phyloP scores from a whole-genome alignment of 2,113 vertebrate species.

The Lagenorhynchus albirostris region DNA sequence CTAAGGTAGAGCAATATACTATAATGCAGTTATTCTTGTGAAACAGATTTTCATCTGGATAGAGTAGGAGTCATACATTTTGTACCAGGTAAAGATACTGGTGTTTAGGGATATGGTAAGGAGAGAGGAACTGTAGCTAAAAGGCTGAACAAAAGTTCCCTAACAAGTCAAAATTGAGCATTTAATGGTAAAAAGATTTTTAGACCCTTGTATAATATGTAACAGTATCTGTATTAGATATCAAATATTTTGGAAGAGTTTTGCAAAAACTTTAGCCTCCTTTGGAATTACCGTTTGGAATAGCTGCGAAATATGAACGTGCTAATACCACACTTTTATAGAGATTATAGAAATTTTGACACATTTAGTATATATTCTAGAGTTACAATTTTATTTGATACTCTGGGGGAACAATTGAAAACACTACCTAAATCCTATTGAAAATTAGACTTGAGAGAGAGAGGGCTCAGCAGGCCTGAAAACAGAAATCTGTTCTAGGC shows the following conservation, averaged over 20 bases:
- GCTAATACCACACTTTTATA: neutral
- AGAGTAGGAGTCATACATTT: neutral
- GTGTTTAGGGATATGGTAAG: neutral
- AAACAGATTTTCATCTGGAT: neutral
- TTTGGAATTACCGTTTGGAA: slow-evolving; percentile 14
- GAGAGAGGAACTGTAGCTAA: neutral
- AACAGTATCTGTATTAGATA: neutral
- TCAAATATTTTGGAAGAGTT: slow-evolving; percentile 33
- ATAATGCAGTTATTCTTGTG: neutral
- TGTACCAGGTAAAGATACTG: neutral
- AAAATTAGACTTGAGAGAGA: neutral
- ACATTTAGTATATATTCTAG: neutral
- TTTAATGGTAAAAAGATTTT: slow-evolving; percentile 6
- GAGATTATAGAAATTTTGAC: neutral
- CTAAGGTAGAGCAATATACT: neutral
- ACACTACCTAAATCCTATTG: neutral
- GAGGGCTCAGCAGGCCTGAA: neutral
- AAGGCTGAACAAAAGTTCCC: neutral
- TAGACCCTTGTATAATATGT: neutral
- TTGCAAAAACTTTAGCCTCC: neutral
- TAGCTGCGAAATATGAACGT: neutral
- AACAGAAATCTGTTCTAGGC: slow-evolving; percentile 21
- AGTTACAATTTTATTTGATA: slow-evolving; percentile 36
- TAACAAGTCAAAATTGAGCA: neutral
- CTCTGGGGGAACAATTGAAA: neutral